Conservation (phyloP, 2,888 invertebrate genomes). For the Phaedon cochleariae region DNA sequence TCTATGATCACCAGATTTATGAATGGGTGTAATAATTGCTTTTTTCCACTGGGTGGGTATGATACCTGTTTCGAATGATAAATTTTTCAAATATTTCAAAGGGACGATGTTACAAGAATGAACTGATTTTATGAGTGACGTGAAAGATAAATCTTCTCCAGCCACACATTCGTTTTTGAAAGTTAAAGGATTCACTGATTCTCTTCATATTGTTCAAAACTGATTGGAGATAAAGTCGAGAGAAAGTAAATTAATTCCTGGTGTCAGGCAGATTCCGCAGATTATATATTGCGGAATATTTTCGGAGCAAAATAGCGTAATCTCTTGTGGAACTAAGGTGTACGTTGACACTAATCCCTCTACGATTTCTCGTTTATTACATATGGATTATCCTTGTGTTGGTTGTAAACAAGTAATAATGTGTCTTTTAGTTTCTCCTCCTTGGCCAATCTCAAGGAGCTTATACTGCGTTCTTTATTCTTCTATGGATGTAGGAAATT, state of each 20-base stretch:
- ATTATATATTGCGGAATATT: no score
- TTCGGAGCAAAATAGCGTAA: not conserved
- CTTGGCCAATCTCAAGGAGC: constrained; percentile 11
- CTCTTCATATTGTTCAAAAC: no score
- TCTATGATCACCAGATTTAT: no score
- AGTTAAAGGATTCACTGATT: no score
- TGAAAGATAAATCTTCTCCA: not conserved
- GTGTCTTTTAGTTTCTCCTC: constrained; percentile 11
- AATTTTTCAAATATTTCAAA: constrained; percentile 8
- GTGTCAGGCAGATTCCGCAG: no score
- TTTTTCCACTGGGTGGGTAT: constrained; percentile 1
- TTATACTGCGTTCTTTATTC: constrained; percentile 12
- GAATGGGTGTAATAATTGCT: not conserved
- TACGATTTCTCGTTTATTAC: constrained; percentile 18
- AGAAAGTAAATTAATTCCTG: no score
- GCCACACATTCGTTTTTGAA: not conserved
- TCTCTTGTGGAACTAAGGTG: not conserved
- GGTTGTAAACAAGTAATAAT: constrained; percentile 21
- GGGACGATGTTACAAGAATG: constrained; percentile 6
- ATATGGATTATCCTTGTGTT: constrained; percentile 21
- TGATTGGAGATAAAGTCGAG: no score
- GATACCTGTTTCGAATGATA: constrained; percentile 8
- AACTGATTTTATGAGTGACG: constrained; percentile 1
- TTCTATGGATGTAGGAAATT: constrained; percentile 12
- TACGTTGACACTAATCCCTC: constrained; percentile 9